These are phyloP conservation scores for Metellina segmentata DNA, from an alignment of 2,888 invertebrate genomes.

Conservation along the genomic window DNA sequence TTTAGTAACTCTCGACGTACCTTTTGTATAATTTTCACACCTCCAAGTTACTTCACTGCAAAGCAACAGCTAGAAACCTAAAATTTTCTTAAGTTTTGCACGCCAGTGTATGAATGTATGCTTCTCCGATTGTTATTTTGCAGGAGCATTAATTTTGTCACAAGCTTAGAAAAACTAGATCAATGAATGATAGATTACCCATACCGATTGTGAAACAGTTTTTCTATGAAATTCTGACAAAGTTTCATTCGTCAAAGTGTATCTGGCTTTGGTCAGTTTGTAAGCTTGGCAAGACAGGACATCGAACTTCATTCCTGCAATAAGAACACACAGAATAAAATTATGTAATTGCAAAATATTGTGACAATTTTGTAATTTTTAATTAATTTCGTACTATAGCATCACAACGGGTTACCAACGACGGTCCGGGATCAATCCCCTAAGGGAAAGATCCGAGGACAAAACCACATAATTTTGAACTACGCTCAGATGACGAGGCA, in stretches of 20 bases:
- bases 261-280: constrained; percentile 58
- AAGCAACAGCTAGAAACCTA: no score
- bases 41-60: no score
- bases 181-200: not conserved
- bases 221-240: constrained; percentile 57
- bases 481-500: no score
- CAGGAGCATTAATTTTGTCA: not conserved
- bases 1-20: no score
- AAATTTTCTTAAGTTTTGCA: not conserved
- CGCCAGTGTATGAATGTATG: not conserved
- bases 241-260: constrained; percentile 57
- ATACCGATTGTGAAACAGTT: constrained; percentile 40
- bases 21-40: no score
- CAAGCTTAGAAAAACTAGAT: no score
- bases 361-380: no score
- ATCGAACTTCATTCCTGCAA: constrained; percentile 47
- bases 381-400: no score
- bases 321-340: not conserved
- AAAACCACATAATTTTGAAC: no score
- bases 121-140: not conserved
- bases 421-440: no score
- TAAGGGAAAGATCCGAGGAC: no score
- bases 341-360: not conserved
- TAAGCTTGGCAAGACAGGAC: constrained; percentile 65
- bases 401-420: not conserved